A percentile compares a stretch with the other conserved stretches of the same genome.
phyloP scores from a whole-genome alignment of 1,140 invertebrate genomes.

The Pantala flavescens region DNA sequence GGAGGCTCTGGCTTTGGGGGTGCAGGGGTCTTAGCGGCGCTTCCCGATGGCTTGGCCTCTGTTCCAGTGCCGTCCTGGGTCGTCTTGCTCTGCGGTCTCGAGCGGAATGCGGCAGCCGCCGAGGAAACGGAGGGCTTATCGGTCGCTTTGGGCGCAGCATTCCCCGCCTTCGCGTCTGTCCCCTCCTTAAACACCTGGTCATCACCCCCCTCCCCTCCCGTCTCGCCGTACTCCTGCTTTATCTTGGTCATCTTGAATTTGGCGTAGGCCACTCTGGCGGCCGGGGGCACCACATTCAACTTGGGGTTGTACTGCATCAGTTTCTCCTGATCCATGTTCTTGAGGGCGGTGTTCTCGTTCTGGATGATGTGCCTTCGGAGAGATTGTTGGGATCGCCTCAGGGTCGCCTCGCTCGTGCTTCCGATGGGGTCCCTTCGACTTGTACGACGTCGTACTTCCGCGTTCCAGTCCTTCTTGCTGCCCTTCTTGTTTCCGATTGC shows the following conservation, averaged over 20 bases:
- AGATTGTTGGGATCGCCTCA: conserved; percentile 50
- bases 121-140: neutral
- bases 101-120: neutral
- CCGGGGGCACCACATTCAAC: conserved; percentile 56
- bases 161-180: neutral
- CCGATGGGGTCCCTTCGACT: conserved; percentile 63
- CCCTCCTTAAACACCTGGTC: conserved; percentile 8
- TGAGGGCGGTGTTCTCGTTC: conserved; percentile 39
- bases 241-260: conserved; percentile 70
- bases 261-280: conserved; percentile 67
- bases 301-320: conserved; percentile 67
- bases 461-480: conserved; percentile 73
- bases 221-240: conserved; percentile 26
- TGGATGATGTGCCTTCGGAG: conserved; percentile 48
- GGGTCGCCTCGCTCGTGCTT: conserved; percentile 50
- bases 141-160: neutral
- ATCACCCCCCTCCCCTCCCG: neutral
- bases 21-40: neutral
- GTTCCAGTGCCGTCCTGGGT: neutral
- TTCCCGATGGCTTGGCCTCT: neutral
- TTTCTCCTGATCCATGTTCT: conserved; percentile 53
- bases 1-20: neutral
- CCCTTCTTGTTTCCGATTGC: conserved; percentile 51
- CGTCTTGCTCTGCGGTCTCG: neutral
- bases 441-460: conserved; percentile 59